Evolutionary conservation across 2,888 invertebrate species (phyloP).

Genomic region (Nezara viridula): DNA sequence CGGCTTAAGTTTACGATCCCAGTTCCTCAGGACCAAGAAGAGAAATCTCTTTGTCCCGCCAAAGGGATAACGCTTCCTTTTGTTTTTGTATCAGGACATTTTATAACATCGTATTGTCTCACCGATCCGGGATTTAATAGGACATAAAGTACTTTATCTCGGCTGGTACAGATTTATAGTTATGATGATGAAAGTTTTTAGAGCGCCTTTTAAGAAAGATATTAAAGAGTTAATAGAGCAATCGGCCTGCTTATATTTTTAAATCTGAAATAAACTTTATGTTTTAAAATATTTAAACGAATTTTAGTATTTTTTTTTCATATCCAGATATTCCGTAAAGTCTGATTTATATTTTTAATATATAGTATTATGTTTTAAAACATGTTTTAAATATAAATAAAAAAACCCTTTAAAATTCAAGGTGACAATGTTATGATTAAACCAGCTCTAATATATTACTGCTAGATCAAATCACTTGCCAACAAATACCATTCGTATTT

Average conservation of each 20-base stretch:
- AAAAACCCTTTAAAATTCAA: no score
- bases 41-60: conserved; percentile 35
- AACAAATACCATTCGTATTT: no score
- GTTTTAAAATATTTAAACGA: no score
- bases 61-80: neutral
- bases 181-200: neutral
- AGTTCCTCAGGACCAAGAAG: conserved; percentile 13
- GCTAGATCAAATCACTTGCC: no score
- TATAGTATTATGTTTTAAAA: no score
- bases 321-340: no score
- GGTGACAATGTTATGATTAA: no score
- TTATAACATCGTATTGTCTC: conserved; percentile 22
- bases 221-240: neutral
- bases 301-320: no score
- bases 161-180: neutral
- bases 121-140: neutral
- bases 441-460: no score
- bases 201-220: neutral
- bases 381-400: no score
- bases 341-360: no score
- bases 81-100: neutral
- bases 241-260: neutral
- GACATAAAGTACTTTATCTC: neutral
- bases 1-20: conserved; percentile 23
- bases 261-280: no score